Base-by-base conservation (phyloP, 2,888 invertebrate genomes). In the Chloroclysta siterata region DNA sequence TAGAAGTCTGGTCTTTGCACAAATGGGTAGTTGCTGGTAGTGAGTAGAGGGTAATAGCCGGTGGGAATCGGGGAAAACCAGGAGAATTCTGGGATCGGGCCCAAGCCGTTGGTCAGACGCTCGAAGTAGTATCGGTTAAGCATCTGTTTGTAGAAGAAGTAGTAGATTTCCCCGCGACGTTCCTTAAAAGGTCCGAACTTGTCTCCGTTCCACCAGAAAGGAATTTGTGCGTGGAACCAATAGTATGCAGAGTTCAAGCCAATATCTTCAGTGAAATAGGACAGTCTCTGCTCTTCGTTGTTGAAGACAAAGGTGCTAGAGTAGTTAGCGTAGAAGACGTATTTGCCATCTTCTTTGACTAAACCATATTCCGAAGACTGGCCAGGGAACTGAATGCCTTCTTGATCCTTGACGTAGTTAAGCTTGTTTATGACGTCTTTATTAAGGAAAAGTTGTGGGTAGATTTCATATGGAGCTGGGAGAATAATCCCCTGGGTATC, bases 221-320 rank as follows among this genome's bases (percentile, higher is more conserved):
- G 95, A 76, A 93, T 93, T 63, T 94, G 93, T 66, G 93, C 79
- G 76, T 95, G 94, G 88, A 94, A 94, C 83, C 94, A 95, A 84
- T 94, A 94, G 89, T 96, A 96, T 85, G 93, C 95, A 0, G 94
- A 78, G 84, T 95, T 96, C 75, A 95, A 86, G 64, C 95, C 95
- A 72, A 96, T 89, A 76, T 96, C 96, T 78, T 96, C 95, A 39
- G 94, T 95, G 85, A 95, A 95, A 85, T 96, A 96, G 42, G 94
- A 90, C 61, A 96, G 72, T 63, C 91, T 93, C 75, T 93, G 92
- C 73, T 96, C 95, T 1, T 90, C 78, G 71, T 94, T 94, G 70
- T 89, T 91, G 75, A 93, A 94, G 71, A 89, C 82, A 46, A 79
- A 77, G 44, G 91, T 76, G 72, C 91, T 94, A 13, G 94, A 94